Evolutionary conservation across 2,113 vertebrate species (phyloP).

Genomic region (Cavia porcellus): DNA sequence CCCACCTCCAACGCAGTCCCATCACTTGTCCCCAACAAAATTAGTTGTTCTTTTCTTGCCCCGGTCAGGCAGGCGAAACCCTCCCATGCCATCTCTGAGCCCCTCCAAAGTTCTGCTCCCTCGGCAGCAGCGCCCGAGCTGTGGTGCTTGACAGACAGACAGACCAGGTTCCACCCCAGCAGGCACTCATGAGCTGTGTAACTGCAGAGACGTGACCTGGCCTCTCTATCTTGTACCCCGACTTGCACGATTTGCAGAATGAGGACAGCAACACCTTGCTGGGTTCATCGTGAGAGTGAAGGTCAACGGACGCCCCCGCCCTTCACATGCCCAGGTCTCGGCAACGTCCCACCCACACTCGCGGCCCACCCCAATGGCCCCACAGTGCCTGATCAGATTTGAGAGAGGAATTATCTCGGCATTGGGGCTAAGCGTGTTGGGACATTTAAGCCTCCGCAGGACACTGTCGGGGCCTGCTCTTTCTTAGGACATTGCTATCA

Average conservation of each 20-base stretch:
- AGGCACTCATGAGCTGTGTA: conserved; percentile 79
- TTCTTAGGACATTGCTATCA: not conserved
- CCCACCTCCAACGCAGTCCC: accelerated
- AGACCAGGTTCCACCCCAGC: conserved; percentile 83
- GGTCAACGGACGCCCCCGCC: not conserved
- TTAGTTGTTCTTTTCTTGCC: not conserved
- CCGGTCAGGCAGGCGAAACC: not conserved
- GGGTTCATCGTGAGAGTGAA: conserved; percentile 29
- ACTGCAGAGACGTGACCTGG: conserved; percentile 82
- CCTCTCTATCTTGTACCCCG: conserved; percentile 76
- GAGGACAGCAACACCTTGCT: not conserved
- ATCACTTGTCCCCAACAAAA: not conserved
- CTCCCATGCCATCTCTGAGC: not conserved
- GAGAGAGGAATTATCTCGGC: not conserved
- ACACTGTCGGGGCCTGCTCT: not conserved
- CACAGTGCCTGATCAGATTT: not conserved
- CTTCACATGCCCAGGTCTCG: accelerated
- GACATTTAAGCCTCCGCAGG: not conserved
- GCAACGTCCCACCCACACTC: accelerated
- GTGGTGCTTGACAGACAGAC: conserved; percentile 78
- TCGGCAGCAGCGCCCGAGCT: conserved; percentile 31
- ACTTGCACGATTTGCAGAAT: not conserved
- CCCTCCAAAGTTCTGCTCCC: not conserved
- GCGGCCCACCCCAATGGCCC: accelerated
- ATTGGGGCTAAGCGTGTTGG: not conserved